Evolutionary conservation across 2,888 invertebrate species (phyloP).

Genomic region (Deroplatys truncata): DNA sequence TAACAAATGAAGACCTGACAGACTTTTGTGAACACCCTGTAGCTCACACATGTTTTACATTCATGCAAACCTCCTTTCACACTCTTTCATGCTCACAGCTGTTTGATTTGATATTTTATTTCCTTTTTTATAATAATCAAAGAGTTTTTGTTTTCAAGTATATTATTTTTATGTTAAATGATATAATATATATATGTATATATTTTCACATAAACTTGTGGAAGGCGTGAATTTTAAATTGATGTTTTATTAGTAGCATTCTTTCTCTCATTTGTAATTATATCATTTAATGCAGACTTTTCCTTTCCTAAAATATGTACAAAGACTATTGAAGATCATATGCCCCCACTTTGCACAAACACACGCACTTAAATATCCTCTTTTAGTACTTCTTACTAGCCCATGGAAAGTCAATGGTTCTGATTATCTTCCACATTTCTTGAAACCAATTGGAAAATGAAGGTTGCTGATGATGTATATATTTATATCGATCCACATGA

Average conservation of each 20-base stretch:
- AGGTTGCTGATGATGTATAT: background rate
- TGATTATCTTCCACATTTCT: background rate
- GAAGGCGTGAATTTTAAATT: constrained; percentile 24
- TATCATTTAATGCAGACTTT: background rate
- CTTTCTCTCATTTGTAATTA: constrained; percentile 15
- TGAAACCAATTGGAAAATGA: background rate
- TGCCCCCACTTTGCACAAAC: background rate
- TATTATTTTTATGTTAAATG: background rate
- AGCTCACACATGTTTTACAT: background rate
- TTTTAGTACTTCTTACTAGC: background rate
- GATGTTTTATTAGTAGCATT: constrained; percentile 15
- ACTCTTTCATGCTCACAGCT: constrained; percentile 14
- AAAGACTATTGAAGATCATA: background rate
- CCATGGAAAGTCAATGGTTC: background rate
- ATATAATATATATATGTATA: constrained; percentile 7
- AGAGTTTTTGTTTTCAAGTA: background rate
- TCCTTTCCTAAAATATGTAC: constrained; percentile 12
- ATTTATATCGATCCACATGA: background rate
- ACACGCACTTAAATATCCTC: background rate
- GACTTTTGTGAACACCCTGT: constrained; percentile 1
- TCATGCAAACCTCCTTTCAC: background rate
- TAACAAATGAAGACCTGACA: background rate
- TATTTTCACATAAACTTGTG: constrained; percentile 26
- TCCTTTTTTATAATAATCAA: constrained; percentile 19
- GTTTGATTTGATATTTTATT: constrained; percentile 12